Conservation (phyloP, 2,113 vertebrate genomes). For the Phocoena sinus region DNA sequence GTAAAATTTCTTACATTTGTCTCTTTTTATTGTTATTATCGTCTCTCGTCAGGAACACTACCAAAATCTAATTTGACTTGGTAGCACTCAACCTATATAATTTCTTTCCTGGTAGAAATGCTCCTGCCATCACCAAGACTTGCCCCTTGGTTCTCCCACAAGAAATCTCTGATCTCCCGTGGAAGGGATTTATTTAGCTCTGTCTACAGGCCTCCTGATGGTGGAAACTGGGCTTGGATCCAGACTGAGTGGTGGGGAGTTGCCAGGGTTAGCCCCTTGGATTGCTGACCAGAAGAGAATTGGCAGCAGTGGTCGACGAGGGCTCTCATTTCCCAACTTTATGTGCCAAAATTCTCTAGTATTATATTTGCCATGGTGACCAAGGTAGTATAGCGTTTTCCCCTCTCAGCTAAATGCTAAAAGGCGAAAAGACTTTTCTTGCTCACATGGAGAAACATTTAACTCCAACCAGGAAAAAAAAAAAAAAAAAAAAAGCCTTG, state of each 20-base stretch:
- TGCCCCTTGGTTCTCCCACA: neutral
- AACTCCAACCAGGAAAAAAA: neutral
- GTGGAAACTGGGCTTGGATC: neutral
- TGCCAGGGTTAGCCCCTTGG: neutral
- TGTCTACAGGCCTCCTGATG: neutral
- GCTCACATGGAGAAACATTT: neutral
- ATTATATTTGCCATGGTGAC: neutral
- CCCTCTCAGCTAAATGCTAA: neutral
- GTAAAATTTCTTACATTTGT: neutral
- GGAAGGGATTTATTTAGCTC: neutral
- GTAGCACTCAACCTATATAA: fast-evolving
- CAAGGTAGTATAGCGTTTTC: neutral
- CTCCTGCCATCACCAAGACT: neutral
- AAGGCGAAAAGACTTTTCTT: neutral
- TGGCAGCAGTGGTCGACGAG: neutral
- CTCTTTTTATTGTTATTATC: neutral
- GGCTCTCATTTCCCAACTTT: neutral
- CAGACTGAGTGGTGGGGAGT: no score
- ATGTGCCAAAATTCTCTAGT: neutral
- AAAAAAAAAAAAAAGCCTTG: neutral
- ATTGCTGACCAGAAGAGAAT: neutral
- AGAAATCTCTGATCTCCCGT: neutral
- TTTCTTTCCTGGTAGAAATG: neutral
- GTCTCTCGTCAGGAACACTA: neutral
- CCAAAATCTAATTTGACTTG: neutral